Conservation (phyloP, 2,797 vertebrate species). For the Syngnathus acus region DNA sequence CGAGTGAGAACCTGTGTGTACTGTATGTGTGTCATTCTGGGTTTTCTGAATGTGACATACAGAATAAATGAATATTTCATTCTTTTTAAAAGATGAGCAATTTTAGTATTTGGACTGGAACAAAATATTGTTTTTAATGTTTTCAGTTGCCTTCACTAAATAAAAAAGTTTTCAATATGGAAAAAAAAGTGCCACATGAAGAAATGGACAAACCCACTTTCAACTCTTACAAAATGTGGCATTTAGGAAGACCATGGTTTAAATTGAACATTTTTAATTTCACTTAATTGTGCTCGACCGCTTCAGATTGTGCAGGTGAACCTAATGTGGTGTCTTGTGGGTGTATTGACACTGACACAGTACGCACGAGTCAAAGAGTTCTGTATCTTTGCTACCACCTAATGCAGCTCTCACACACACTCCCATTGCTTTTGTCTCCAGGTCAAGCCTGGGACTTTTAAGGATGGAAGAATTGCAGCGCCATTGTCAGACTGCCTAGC, state of each 20-base stretch:
- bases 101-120: background rate
- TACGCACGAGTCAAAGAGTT: constrained; percentile 28
- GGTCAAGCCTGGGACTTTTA: constrained; percentile 43
- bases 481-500: constrained; percentile 43
- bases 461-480: constrained; percentile 45
- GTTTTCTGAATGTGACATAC: background rate
- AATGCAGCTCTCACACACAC: constrained; percentile 71
- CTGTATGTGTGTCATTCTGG: background rate
- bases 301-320: background rate
- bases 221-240: background rate
- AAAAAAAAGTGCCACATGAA: background rate
- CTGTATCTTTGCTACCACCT: constrained; percentile 81
- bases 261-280: background rate
- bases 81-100: background rate
- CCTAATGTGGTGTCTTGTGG: background rate
- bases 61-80: background rate
- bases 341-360: constrained; percentile 12
- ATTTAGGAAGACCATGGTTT: background rate
- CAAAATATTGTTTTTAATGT: background rate
- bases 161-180: background rate
- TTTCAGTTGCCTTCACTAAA: background rate
- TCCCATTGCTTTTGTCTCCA: constrained; percentile 46
- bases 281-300: background rate
- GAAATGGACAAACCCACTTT: background rate
- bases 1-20: background rate